A percentile compares a stretch with the other conserved stretches of the same genome.
phyloP scores from a whole-genome alignment of 1,140 invertebrate species.

The Bacillus rossius region DNA sequence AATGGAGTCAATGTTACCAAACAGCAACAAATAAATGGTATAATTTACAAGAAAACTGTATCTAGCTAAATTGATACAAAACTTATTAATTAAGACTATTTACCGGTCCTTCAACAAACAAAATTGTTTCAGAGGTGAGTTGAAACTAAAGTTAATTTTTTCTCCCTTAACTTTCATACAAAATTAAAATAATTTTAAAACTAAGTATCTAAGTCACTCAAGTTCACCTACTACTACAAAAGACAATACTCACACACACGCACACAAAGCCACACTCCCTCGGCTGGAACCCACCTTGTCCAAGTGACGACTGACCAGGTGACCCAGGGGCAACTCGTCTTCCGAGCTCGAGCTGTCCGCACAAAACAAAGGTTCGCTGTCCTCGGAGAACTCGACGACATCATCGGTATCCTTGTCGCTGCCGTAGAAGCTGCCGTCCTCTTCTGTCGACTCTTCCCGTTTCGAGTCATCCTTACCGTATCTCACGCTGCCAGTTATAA shows the following conservation, averaged over 20 bases:
- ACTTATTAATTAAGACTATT: too few relatives aligned
- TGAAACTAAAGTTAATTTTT: too few relatives aligned
- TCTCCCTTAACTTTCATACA: too few relatives aligned
- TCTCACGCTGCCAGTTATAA: conserved; percentile 26
- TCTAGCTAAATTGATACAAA: too few relatives aligned
- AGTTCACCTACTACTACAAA: background rate
- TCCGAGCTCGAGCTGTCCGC: conserved; percentile 24
- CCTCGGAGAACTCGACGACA: conserved; percentile 63
- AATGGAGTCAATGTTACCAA: too few relatives aligned
- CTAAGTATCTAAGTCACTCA: too few relatives aligned
- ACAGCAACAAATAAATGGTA: too few relatives aligned
- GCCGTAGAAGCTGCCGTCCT: conserved; percentile 55
- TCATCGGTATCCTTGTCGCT: conserved; percentile 60
- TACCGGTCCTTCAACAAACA: too few relatives aligned
- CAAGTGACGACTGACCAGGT: conserved; percentile 8
- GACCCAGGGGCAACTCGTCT: conserved; percentile 9
- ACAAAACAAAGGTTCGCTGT: conserved; percentile 36
- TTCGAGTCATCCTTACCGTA: background rate
- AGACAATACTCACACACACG: background rate
- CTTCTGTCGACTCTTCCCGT: conserved; percentile 27
- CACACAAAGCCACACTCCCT: background rate
- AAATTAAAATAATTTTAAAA: too few relatives aligned
- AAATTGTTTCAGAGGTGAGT: too few relatives aligned
- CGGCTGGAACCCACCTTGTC: conserved; percentile 12
- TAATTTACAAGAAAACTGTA: too few relatives aligned